A percentile compares a stretch with the other conserved stretches of the same genome.
Evolutionary conservation across 1,140 invertebrate species (phyloP).

Genomic region (Apocrypta bakeri): DNA sequence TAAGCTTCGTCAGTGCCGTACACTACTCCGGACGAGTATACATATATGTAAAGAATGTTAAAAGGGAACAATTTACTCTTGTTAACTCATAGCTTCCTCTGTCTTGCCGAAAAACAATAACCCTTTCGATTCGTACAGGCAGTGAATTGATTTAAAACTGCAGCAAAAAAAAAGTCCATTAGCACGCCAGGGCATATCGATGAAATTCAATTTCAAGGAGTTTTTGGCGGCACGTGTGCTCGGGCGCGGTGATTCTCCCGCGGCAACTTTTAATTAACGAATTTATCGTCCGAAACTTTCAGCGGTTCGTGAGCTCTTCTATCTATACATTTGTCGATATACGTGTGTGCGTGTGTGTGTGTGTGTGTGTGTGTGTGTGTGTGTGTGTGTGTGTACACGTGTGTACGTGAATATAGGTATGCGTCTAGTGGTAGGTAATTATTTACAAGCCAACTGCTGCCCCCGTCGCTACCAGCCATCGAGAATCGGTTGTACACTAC

Average conservation of each 20-base stretch:
- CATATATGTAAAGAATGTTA: too few relatives aligned
- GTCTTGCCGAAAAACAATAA: neutral
- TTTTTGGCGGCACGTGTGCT: constrained; percentile 1
- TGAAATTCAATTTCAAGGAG: constrained; percentile 15
- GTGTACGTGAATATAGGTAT: neutral
- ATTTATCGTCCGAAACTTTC: constrained; percentile 17
- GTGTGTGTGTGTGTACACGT: neutral
- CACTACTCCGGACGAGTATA: neutral
- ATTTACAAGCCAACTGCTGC: constrained; percentile 27
- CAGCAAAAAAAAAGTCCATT: neutral
- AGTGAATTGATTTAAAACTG: neutral
- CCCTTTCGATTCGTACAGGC: neutral
- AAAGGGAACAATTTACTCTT: too few relatives aligned
- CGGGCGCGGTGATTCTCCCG: neutral
- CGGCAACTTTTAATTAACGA: constrained; percentile 29
- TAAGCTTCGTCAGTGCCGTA: neutral
- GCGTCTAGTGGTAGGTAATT: neutral
- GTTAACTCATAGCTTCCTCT: too few relatives aligned
- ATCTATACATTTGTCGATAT: too few relatives aligned
- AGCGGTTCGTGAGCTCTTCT: neutral
- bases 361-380: too few relatives aligned
- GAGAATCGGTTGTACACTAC: constrained; percentile 3
- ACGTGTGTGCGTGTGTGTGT: neutral
- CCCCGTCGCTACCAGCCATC: neutral
- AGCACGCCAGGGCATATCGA: neutral